Evolutionary conservation across 2,113 vertebrate genomes (phyloP), one percentile per base, ranked within the genome.

Genomic region (Ifrita kowaldi): DNA sequence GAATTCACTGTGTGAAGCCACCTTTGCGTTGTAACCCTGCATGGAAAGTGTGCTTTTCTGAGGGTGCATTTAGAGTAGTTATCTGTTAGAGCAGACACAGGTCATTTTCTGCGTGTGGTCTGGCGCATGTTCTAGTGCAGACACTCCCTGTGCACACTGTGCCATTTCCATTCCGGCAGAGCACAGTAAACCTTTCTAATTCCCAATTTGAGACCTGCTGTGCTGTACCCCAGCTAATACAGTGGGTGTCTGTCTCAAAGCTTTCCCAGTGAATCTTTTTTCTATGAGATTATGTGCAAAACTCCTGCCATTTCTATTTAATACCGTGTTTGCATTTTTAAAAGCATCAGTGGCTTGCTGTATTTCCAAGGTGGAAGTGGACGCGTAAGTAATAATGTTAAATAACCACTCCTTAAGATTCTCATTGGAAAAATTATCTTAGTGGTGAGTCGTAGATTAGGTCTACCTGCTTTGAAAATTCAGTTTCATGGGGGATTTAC

Each of bases 71-170:
- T 28, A 4, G 30, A 8, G n/a, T 49, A 2, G 3, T 41, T 56
- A 28, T 16, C 35, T 24, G 11, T 27, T 12, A 2, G 14, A 44
- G 49, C 22, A 8, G 12, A 68, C 64, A 10, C 28, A 7, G 13
- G 62, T 57, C 27, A 1, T 20, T 57, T 59, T 27, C 10, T 39
- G 15, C 0, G 0, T 21, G 13, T 57, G 7, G 9, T 3, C 4
- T 65, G 56, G 37, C 8, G 15, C 3, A 1, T 12, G 30, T 35
- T 30, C 13, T 37, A 4, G 4, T 35, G 30, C 44, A 26, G 46
- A 20, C 33, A 2, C 6, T 8, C 1, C 1, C 5, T 21, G 19
- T 4, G 8, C 35, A 4, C 8, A 3, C 8, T 5, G 18, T 57
- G 77, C 23, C 8, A 1, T 13, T 84, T 81, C 46, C 37, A 60